Percentiles rank a stretch among this genome's conserved stretches.
Evolutionary conservation across 2,888 invertebrate species (phyloP).

Genomic region (Zygogramma bicolorata): DNA sequence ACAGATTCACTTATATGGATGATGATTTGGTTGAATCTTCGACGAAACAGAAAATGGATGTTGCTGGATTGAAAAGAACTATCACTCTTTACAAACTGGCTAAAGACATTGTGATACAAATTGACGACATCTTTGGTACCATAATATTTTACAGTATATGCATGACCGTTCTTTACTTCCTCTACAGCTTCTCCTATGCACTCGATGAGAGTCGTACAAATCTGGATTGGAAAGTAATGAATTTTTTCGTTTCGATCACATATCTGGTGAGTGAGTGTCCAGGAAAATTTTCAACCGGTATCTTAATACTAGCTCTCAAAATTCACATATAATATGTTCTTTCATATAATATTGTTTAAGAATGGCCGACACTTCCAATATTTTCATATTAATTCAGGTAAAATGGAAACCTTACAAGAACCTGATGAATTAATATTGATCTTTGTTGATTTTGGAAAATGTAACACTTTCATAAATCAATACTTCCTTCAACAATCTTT

Average conservation of each 20-base stretch:
- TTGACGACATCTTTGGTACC: conserved; percentile 1
- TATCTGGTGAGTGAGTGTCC: background rate
- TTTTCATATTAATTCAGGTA: no score
- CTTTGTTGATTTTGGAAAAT: no score
- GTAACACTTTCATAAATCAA: no score
- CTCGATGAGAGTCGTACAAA: background rate
- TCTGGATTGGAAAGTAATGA: background rate
- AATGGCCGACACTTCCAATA: no score
- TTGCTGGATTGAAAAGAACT: background rate
- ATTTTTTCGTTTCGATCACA: background rate
- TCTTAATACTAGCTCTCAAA: no score
- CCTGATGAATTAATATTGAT: no score
- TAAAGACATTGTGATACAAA: background rate
- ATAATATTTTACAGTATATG: conserved; percentile 2
- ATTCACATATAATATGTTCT: no score
- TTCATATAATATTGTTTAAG: no score
- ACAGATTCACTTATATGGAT: conserved; percentile 16
- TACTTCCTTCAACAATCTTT: no score
- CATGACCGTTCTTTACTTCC: background rate
- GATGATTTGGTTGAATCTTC: background rate
- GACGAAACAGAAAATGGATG: background rate
- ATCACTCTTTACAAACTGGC: background rate
- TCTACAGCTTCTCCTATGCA: conserved; percentile 1
- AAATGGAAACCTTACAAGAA: no score
- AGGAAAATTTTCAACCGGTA: background rate